Base-by-base conservation (phyloP, 2,113 vertebrate species). In the Xiphophorus couchianus region DNA sequence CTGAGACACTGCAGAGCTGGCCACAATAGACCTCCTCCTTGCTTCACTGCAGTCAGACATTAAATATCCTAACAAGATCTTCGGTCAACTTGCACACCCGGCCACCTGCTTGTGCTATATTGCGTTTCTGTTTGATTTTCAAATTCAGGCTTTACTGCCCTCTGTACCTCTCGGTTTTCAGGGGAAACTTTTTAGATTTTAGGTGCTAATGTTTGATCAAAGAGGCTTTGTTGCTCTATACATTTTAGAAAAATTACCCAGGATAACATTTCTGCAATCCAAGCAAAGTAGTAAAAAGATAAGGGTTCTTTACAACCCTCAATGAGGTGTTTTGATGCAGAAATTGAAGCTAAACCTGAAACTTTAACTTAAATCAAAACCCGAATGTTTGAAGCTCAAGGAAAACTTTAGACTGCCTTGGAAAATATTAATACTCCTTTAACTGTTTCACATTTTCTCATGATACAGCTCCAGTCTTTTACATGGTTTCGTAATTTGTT, bases 1-100 rank as follows among this genome's bases (percentile, higher is more conserved):
- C 78, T 72, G 39, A 75, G 82, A 86, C n/a, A 64, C 80, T 71
- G 39, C 64, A 72, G 71, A 60, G 77, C 75, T 42, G 72, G 81
- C 91, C 89, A 91, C 86, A 90, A 91, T 88, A 88, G 89, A 89
- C 89, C 86, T 78, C 86, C 88, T 86, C 82, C 78, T 67, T 67
- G 70, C 78, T 68, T 86, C 89, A 73, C 81, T 44, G 42, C 66
- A 31, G 86, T 82, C 77, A 85, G 29, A 86, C 88, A 89, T 92
- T 86, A 88, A 86, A 89, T 81, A 86, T 87, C 83, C 74, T 66
- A 73, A 82, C 64, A 66, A 78, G 79, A 66, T 82, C 81, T 85
- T 87, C 76, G 54, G 71, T 78, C 48, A 83, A 48, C 77, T 82
- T 77, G 69, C 85, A 84, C 75, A 68, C 83, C 60, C 54, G 48